phyloP scores from a whole-genome alignment of 2,888 invertebrate genomes.

The Eulithis prunata region DNA sequence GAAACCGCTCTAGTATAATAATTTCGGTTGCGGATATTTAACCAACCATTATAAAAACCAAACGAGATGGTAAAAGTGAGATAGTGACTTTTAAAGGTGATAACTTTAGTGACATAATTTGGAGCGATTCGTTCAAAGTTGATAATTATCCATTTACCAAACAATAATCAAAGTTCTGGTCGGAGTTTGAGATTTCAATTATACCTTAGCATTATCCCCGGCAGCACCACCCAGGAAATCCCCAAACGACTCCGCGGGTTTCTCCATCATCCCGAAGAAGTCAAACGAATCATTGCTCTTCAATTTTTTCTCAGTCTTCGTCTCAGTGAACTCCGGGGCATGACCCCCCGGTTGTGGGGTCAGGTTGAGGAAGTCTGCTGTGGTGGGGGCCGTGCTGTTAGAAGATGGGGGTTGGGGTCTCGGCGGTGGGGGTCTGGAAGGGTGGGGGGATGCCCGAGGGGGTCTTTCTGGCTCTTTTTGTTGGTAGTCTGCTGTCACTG shows the following conservation, averaged over 20 bases:
- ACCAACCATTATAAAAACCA: too few relatives aligned
- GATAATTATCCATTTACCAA: too few relatives aligned
- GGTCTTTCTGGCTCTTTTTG: conserved; percentile 43
- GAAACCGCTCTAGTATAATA: too few relatives aligned
- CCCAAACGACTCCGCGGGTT: conserved; percentile 77
- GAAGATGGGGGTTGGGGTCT: conserved; percentile 52
- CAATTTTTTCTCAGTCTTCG: conserved; percentile 55
- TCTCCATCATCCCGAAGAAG: conserved; percentile 84
- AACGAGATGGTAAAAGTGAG: too few relatives aligned
- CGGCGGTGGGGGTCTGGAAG: conserved; percentile 55
- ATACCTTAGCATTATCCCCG: conserved; percentile 55
- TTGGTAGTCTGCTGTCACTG: conserved; percentile 73
- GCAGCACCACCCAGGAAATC: conserved; percentile 72
- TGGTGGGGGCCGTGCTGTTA: conserved; percentile 40
- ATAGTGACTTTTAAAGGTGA: too few relatives aligned
- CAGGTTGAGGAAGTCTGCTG: conserved; percentile 71
- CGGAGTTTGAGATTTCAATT: too few relatives aligned
- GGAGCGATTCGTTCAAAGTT: too few relatives aligned
- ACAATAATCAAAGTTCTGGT: too few relatives aligned
- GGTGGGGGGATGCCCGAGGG: conserved; percentile 52
- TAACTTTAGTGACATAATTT: too few relatives aligned
- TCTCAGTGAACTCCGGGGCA: conserved; percentile 34
- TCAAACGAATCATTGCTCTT: conserved; percentile 84
- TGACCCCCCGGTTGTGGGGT: conserved; percentile 37
- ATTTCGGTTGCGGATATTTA: too few relatives aligned